Evolutionary conservation across 2,797 vertebrate genomes (phyloP).

Genomic region (Merluccius polli): DNA sequence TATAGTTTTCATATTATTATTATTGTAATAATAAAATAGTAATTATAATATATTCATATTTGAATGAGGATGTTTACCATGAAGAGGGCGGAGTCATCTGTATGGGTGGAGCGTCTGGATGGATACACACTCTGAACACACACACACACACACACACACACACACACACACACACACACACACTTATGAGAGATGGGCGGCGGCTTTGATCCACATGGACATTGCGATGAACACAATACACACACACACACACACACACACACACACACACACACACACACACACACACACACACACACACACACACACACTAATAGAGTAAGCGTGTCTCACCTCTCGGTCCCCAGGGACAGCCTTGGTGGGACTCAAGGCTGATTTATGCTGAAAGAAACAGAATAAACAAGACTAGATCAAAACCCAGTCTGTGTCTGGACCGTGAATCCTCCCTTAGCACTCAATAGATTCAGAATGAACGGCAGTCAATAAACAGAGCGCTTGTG

Average conservation of each 20-base stretch:
- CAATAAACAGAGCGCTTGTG: too few relatives aligned
- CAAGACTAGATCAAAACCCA: too few relatives aligned
- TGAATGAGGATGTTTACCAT: slow-evolving; percentile 75
- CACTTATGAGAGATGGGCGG: slow-evolving; percentile 5
- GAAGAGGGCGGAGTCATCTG: slow-evolving; percentile 97
- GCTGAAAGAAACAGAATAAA: slow-evolving; percentile 60
- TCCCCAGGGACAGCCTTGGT: slow-evolving; percentile 78
- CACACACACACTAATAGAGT: too few relatives aligned
- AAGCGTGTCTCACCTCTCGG: slow-evolving; percentile 78
- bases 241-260: slow-evolving; percentile 6
- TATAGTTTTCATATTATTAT: too few relatives aligned
- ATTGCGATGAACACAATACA: slow-evolving; percentile 5
- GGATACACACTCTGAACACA: slow-evolving; percentile 80
- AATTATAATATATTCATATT: background rate
- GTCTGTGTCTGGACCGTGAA: too few relatives aligned
- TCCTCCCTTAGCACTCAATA: too few relatives aligned
- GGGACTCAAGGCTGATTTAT: slow-evolving; percentile 79
- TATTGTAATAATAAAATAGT: background rate
- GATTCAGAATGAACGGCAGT: too few relatives aligned
- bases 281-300: too few relatives aligned
- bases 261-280: background rate
- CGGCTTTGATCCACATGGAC: background rate
- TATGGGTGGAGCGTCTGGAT: slow-evolving; percentile 95
- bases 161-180: too few relatives aligned
- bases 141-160: slow-evolving; percentile 40